Evolutionary conservation across 2,888 invertebrate species (phyloP).

Genomic region (Aporophyla nigra): DNA sequence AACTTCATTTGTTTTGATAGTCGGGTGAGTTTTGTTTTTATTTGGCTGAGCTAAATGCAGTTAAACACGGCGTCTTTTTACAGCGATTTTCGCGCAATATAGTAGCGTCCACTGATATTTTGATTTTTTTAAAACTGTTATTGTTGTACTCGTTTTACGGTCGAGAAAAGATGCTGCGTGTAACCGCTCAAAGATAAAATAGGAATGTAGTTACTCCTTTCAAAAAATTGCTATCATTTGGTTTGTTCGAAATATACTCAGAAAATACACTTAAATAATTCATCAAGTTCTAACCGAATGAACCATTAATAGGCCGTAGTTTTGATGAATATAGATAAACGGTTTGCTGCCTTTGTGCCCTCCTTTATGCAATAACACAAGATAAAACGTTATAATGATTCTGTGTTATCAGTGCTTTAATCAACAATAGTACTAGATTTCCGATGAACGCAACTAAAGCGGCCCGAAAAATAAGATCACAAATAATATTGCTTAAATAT

Average conservation of each 20-base stretch:
- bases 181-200: background rate
- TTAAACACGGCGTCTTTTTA: background rate
- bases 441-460: too few species aligned
- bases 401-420: background rate
- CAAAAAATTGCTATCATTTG: background rate
- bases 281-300: too few species aligned
- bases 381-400: constrained; percentile 13
- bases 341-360: background rate
- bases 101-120: background rate
- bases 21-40: constrained; percentile 92
- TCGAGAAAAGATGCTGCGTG: background rate
- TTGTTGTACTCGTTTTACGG: background rate
- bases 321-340: constrained; percentile 10
- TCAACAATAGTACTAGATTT: too few species aligned
- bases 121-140: background rate
- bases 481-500: too few species aligned
- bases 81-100: background rate
- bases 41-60: background rate
- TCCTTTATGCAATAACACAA: background rate
- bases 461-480: too few species aligned
- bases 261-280: background rate
- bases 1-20: constrained; percentile 99
- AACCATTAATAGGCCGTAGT: background rate
- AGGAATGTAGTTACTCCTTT: background rate
- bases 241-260: background rate